Conservation (phyloP, 2,113 vertebrate genomes). For the Cyprinodon tularosa region DNA sequence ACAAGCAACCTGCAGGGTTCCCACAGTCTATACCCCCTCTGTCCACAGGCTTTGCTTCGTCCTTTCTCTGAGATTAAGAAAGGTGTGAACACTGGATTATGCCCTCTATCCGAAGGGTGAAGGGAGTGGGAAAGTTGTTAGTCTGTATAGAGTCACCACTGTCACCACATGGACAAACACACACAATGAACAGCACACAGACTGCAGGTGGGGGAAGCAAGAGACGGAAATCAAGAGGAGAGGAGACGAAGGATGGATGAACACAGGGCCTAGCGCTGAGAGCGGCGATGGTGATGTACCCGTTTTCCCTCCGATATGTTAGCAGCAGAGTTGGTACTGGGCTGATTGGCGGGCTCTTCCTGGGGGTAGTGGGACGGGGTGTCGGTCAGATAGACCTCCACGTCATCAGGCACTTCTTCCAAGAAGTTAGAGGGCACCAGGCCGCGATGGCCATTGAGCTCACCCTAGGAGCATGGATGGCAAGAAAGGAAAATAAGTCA, state of each 20-base stretch:
- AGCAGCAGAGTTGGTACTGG: conserved; percentile 55
- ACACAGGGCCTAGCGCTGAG: conserved; percentile 83
- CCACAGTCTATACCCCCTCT: conserved; percentile 70
- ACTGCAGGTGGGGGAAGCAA: conserved; percentile 78
- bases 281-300: conserved; percentile 83
- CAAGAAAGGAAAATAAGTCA: neutral
- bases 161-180: conserved; percentile 78
- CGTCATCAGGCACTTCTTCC: conserved; percentile 85
- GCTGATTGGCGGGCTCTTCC: conserved; percentile 75
- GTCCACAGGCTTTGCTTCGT: conserved; percentile 82
- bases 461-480: conserved; percentile 79
- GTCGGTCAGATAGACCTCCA: conserved; percentile 95
- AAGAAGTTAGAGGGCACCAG: conserved; percentile 97
- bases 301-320: conserved; percentile 78
- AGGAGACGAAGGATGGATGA: conserved; percentile 80
- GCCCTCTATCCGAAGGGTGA: conserved; percentile 40
- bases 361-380: conserved; percentile 83
- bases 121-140: conserved; percentile 49
- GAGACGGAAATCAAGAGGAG: conserved; percentile 78
- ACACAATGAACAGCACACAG: conserved; percentile 80
- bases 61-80: conserved; percentile 81
- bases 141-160: conserved; percentile 74
- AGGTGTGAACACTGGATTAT: conserved; percentile 67
- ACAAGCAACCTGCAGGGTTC: conserved; percentile 58
- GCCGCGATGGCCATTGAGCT: conserved; percentile 90